A percentile compares a stretch with the other conserved stretches of the same genome.
phyloP scores from a whole-genome alignment of 1,140 invertebrate genomes.

The Papilio aristodemus region DNA sequence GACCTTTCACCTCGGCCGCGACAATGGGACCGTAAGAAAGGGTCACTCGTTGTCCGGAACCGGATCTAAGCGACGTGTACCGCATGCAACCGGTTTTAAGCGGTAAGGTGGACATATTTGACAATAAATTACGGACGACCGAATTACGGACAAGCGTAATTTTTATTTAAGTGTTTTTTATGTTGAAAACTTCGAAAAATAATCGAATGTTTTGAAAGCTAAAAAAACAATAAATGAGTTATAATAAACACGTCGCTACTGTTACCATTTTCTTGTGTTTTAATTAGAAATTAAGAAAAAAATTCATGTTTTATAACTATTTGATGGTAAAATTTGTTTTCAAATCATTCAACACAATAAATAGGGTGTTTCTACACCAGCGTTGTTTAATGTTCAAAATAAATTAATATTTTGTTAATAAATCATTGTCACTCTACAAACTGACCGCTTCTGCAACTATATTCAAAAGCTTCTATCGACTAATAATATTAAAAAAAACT shows the following conservation, averaged over 20 bases:
- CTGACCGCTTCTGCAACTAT: constrained; percentile 51
- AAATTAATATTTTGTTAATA: constrained; percentile 3
- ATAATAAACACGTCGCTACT: too few relatives aligned
- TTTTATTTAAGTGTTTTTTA: too few relatives aligned
- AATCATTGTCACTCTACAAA: constrained; percentile 49
- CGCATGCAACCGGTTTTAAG: constrained; percentile 50
- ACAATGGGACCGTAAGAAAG: constrained; percentile 62
- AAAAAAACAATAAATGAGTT: too few relatives aligned
- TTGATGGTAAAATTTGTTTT: too few relatives aligned
- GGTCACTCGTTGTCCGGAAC: constrained; percentile 66
- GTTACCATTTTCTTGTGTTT: too few relatives aligned
- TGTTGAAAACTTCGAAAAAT: too few relatives aligned
- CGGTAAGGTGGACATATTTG: constrained; percentile 11
- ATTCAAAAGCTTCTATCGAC: constrained; percentile 56
- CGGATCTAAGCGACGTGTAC: constrained; percentile 56
- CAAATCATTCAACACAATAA: too few relatives aligned
- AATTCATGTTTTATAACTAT: too few relatives aligned
- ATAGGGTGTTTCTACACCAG: too few relatives aligned
- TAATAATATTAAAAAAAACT: constrained; percentile 52
- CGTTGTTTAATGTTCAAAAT: too few relatives aligned
- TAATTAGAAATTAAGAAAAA: too few relatives aligned
- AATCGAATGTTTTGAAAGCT: too few relatives aligned
- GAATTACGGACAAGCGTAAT: background rate
- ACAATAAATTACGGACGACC: background rate
- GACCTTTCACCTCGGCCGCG: constrained; percentile 41